Conservation (phyloP, 2,113 vertebrate genomes). For the Chrysemys picta region DNA sequence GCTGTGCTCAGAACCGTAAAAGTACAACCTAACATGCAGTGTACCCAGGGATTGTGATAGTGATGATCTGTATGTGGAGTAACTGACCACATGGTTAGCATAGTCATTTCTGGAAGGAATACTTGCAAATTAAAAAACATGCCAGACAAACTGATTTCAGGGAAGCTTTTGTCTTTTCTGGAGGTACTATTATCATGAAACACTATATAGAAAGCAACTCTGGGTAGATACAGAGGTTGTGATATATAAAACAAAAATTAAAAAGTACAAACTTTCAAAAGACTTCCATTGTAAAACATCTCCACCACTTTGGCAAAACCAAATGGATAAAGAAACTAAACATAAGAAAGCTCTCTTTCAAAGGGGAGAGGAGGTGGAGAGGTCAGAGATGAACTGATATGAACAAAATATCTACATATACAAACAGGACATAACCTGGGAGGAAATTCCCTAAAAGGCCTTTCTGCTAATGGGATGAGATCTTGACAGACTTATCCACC, state of each 20-base stretch:
- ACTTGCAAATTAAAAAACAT: rapidly evolving
- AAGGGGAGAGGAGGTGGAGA: background rate
- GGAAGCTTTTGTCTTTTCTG: background rate
- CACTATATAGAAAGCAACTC: background rate
- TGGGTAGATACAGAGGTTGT: background rate
- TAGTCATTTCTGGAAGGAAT: background rate
- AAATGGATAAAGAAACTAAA: background rate
- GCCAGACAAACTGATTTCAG: background rate
- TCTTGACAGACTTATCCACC: background rate
- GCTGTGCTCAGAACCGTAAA: background rate
- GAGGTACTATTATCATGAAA: background rate
- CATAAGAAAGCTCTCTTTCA: background rate
- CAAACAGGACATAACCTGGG: background rate
- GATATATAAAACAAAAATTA: background rate
- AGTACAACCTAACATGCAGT: background rate
- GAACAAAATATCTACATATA: background rate
- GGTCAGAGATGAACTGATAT: background rate
- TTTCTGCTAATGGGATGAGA: background rate
- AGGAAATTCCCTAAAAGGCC: background rate
- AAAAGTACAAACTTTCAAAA: background rate
- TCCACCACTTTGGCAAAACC: background rate
- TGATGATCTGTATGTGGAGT: background rate
- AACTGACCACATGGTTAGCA: background rate
- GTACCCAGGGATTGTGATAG: background rate
- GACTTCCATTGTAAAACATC: background rate